Evolutionary conservation across 2,113 vertebrate genomes (phyloP), one percentile per base, ranked within the genome.

Genomic region (Tachysurus vachellii): DNA sequence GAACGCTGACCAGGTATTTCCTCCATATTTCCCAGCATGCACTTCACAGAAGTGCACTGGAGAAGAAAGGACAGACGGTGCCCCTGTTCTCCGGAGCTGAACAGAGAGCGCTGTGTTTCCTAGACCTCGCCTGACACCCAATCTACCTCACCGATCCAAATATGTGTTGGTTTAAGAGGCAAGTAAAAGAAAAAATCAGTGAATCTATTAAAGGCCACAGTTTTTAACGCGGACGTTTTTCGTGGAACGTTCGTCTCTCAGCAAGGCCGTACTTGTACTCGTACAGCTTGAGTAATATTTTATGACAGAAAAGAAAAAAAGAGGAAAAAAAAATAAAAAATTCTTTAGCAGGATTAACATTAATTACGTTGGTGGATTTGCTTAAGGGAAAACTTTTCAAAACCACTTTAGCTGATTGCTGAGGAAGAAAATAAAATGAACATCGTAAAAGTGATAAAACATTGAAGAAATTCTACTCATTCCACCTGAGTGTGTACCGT

Each of bases 71-170:
- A 95, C 93, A 95, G 92, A 93, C 89, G 88, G 89, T 84, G 89
- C 85, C 90, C 83, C 92, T 93, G 93, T 93, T 94, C 93, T 91
- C 92, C 88, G 89, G 90, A 11, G 21, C 87, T 59, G 86, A 91
- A 95, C 92, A 94, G 93, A 90, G 90, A 93, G 85, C 88, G 92
- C 91, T 90, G 92, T 93, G 93, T 94, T 92, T 88, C 50, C 64
- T 53, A 42, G 79, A 86, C 82, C 84, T 87, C 62, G 56, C 26
- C 64, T 47, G 84, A 88, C 84, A 88, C 61, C 3, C 80, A 82
- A 66, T 56, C 82, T 70, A 71, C 83, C 86, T 77, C 81, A 50
- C 31, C 53, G 59, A 44, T 80, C 62, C 70, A 62, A 83, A 89
- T 73, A 83, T 73, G 66, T 57, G 56, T 68, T 66, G 86, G 80